Percentiles rank a stretch among this genome's conserved stretches.
These are phyloP conservation scores for Ailurus styani DNA, from an alignment of 2,113 vertebrate species.

Conservation along the genomic window DNA sequence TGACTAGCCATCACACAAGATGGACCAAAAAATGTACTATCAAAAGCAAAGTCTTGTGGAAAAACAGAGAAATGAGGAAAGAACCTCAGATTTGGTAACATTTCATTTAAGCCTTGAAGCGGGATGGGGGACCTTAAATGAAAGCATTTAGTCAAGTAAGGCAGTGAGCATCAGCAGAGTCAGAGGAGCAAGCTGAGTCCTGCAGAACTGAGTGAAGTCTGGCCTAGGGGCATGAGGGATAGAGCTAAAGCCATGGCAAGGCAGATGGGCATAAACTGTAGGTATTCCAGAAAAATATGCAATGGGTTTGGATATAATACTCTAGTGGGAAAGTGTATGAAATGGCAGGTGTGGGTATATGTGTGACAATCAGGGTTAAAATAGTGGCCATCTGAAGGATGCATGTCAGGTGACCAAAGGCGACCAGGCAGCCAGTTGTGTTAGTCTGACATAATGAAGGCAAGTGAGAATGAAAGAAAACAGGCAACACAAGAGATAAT, in stretches of 20 bases:
- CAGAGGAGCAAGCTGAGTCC: background rate
- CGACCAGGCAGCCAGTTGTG: background rate
- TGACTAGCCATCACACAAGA: background rate
- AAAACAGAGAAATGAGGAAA: background rate
- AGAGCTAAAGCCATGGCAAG: no score
- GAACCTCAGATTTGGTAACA: background rate
- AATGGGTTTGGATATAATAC: no score
- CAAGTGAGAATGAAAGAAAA: background rate
- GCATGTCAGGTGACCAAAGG: background rate
- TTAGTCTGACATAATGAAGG: background rate
- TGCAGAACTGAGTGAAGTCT: background rate
- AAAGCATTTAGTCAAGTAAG: background rate
- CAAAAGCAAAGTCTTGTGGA: background rate
- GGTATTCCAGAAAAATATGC: background rate
- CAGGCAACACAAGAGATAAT: background rate
- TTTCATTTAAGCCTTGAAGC: background rate
- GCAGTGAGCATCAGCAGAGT: background rate
- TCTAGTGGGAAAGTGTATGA: background rate
- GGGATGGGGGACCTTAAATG: background rate
- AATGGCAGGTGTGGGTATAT: background rate
- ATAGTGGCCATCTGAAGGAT: background rate
- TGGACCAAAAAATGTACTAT: background rate
- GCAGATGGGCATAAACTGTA: background rate
- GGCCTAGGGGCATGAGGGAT: no score
- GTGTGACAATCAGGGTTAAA: background rate